Evolutionary conservation across 2,113 vertebrate genomes (phyloP), one percentile per base, ranked within the genome.

Genomic region (Gadus chalcogrammus): DNA sequence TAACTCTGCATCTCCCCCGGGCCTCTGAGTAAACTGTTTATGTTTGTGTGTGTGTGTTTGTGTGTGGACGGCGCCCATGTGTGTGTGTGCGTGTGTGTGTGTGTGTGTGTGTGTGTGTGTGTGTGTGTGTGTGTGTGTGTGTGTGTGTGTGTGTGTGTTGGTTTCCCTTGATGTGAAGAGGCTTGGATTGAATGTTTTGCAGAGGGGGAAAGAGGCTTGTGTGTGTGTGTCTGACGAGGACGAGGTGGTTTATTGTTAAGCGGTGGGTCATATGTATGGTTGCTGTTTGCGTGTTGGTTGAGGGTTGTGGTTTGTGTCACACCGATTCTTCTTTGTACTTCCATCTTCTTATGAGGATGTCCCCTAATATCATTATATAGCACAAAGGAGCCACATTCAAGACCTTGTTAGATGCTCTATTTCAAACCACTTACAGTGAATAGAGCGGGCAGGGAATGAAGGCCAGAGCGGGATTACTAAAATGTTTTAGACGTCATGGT

Each of bases 101-200:
- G 11, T 75, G 68, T 53, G 75, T 42, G 27, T 62, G 22, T 79
- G 70, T 71, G 61, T 75, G 62, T 64, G 62, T 31, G 62, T 64
- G 24, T 64, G 62, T 64, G 62, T 64, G 62, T 35, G 62, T 64
- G 62, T 16, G 62, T 12, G 11, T 22, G 22, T 56, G 53, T 56
- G 22, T 79, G 70, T 71, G 61, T 75, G 11, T 22, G 22, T 56
- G 53, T 56, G 22, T 79, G 70, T 71, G 61, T 75, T 17, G 5
- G 17, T 18, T 58, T 17, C 18, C 6, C 15, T 69, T 82, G 62
- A 72, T 61, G 68, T 2, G 0, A 20, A 73, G 22, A 60, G 38
- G 58, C 70, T 77, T 78, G 60, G 60, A 70, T 42, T 70, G 63
- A 42, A 42, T 31, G 17, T 65, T 61, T 64, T 31, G 63, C 58